Evolutionary conservation across 1,140 invertebrate species (phyloP).

Genomic region (Caenorhabditis latens): DNA sequence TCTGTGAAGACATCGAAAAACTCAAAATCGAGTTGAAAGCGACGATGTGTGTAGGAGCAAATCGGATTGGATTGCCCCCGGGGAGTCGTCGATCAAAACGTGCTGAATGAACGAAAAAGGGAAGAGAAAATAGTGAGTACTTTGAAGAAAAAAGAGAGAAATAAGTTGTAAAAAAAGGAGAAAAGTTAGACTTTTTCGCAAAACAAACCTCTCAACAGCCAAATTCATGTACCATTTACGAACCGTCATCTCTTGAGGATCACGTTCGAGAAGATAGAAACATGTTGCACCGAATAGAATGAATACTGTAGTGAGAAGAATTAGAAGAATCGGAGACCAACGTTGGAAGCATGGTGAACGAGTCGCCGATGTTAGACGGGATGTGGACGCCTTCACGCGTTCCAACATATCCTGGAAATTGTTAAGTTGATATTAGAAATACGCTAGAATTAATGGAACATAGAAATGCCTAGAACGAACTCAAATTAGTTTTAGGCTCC

Average conservation of each 20-base stretch:
- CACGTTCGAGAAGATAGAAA: constrained; percentile 62
- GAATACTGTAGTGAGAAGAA: constrained; percentile 58
- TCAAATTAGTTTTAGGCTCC: too few species aligned
- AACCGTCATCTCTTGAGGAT: constrained; percentile 58
- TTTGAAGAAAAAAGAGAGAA: background rate
- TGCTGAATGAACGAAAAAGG: constrained; percentile 32
- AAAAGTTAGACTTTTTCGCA: background rate
- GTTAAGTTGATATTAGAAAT: background rate
- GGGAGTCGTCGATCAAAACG: constrained; percentile 42
- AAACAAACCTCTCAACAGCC: constrained; percentile 60
- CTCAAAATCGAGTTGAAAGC: constrained; percentile 46
- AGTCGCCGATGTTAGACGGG: constrained; percentile 9
- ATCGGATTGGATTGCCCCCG: constrained; percentile 46
- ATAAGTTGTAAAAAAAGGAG: background rate
- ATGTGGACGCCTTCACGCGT: constrained; percentile 34
- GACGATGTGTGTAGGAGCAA: background rate
- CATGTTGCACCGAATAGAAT: constrained; percentile 60
- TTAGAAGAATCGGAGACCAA: constrained; percentile 52
- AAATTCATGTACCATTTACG: constrained; percentile 62
- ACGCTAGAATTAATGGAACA: background rate
- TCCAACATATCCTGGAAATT: constrained; percentile 32
- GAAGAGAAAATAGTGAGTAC: constrained; percentile 1
- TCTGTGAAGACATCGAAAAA: constrained; percentile 14
- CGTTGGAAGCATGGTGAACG: constrained; percentile 35
- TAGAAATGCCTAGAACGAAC: background rate